Base-by-base conservation (phyloP, 64 coral and sea anemone species). In the Dendronephthya gigantea region DNA sequence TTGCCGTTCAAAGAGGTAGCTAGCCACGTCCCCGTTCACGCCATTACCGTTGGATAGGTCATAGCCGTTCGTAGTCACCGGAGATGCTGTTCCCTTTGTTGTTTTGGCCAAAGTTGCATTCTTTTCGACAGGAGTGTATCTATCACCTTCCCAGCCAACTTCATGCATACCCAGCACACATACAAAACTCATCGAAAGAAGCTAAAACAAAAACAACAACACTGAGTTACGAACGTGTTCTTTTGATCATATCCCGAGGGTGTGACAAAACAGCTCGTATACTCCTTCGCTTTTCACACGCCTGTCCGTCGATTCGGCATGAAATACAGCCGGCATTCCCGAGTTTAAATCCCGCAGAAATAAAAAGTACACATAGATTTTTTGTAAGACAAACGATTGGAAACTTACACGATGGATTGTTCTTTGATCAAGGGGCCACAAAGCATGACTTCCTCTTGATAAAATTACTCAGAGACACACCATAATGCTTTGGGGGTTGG, bases 131-230 rank as follows among this genome's bases (percentile, higher is more conserved):
- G 43, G 82, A 81, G 91, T 92, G 90, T 93, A 98, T 68, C 89
- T 86, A 37, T 92, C 95, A 91, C 90, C 94, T 91, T 98, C 92
- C 95, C 95, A 98, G 87, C 92, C 95, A 93, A 98, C 95, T 98
- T 98, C 95, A 89, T 98, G 92, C 95, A 98, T 98, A 68, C 92
- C 95, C 93, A 98, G 92, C 87, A 98, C 95, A 90, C 95, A 98
- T 98, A 90, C 92, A 98, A 98, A 98, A 98, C 95, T 98, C 95
- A 98, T 98, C 89, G 95, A 92, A 98, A 92, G 92, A 87, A 93
- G 90, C 95, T 98, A 93, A 82, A 98, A 75, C 32, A 88, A 83
- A 76, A 84, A 89, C 90, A 93, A 84, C 49, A n/a, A 93, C 72
- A 39, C 7, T 4, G 15, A 10, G 36, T 15, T 79, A 11, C 36